phyloP scores from a whole-genome alignment of 2,797 vertebrate genomes.

The Coreius guichenoti region DNA sequence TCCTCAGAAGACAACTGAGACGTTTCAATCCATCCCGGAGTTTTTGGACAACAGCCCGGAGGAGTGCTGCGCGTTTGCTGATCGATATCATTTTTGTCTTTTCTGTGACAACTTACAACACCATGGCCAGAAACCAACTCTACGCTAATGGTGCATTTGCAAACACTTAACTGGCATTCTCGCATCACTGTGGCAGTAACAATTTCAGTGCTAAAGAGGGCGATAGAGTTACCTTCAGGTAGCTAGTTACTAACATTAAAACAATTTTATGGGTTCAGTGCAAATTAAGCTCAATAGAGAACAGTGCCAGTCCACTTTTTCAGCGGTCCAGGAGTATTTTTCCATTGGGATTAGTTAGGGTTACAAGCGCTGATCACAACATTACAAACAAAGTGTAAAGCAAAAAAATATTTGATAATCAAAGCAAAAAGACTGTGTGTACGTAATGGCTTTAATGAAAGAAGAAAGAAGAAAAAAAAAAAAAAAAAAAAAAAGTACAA shows the following conservation, averaged over 20 bases:
- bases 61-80: constrained; percentile 1
- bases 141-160: not conserved
- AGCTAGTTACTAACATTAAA: not conserved
- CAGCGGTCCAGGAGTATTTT: not conserved
- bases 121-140: not conserved
- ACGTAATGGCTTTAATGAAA: too few relatives aligned
- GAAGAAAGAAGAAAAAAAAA: too few relatives aligned
- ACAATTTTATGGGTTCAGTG: not conserved
- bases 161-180: not conserved
- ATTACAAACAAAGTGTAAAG: not conserved
- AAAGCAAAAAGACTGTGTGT: not conserved
- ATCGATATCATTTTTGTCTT: constrained; percentile 37
- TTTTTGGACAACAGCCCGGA: constrained; percentile 36
- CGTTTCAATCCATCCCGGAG: constrained; percentile 2
- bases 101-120: not conserved
- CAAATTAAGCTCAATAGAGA: not conserved
- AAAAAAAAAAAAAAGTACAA: too few relatives aligned
- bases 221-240: not conserved
- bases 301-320: not conserved
- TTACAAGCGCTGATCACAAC: not conserved
- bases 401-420: not conserved
- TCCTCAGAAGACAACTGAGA: constrained; percentile 25
- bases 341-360: not conserved
- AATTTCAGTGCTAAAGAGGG: not conserved
- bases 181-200: not conserved